Evolutionary conservation across 2,888 invertebrate species (phyloP), one percentile per base, ranked within the genome.

Genomic region (Synergus gifuensis): DNA sequence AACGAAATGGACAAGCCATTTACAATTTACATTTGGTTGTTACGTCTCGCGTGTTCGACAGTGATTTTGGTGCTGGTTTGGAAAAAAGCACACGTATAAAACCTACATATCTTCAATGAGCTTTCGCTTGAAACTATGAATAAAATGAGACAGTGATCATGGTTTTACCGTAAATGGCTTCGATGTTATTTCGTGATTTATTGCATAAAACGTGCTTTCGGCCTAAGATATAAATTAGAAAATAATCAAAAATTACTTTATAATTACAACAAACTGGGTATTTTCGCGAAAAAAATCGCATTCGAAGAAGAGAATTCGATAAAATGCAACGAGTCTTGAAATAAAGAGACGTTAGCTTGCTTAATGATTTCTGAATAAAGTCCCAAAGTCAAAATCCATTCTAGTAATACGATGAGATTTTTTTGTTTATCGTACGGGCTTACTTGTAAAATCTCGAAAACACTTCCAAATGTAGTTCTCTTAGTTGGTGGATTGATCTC

Each of bases 81-180:
- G 88, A 88, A 89, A 90, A 79, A 86, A 87, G 87, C 85, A 80
- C 83, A 79, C 78, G 88, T 90, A 90, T 89, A 90, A 90, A 90
- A 90, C 87, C 88, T 89, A 88, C 83, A 78, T 79, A 76, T 85
- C 85, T 22, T 40, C 73, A 54, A 54, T 36, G 54, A 73, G 16
- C n/a, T 73, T 49, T 40, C 40, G 49, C 73, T 40, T 58, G n/a
- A 54, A 14, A 66, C 42, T 66, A 66, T 49, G n/a, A 9, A 73
- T 44, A 22, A 40, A 67, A n/a, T 44, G 14, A 54, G 16, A 69
- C 49, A 69, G 11, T n/a, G 40, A 36, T 73, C 12, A 73, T 36
- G 36, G n/a, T 36, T 73, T n/a, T 49, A 8, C 2, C 54, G 28
- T 40, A 73, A 73, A 54, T 36, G 54, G 36, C n/a, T 73, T 73